Conservation (phyloP, 2,113 vertebrate genomes). For the Halichoeres trimaculatus region DNA sequence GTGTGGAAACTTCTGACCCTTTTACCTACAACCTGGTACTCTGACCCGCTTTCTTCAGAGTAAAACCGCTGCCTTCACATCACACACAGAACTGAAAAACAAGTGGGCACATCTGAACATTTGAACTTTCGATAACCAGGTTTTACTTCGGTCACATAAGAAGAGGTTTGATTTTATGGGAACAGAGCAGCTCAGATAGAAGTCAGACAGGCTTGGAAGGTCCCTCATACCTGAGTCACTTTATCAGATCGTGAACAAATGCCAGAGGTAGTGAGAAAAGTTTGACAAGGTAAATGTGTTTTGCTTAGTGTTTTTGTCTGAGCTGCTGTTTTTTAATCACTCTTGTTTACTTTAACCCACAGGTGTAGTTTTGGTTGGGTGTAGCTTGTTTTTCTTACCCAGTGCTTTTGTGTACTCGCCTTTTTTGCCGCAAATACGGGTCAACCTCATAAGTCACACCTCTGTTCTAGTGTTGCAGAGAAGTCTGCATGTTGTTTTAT, state of each 20-base stretch:
- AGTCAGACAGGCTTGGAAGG: not conserved
- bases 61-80: constrained; percentile 52
- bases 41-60: not conserved
- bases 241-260: no score
- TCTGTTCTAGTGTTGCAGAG: not conserved
- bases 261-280: no score
- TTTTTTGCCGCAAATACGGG: not conserved
- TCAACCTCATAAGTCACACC: not conserved
- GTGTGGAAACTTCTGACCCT: not conserved
- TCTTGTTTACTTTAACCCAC: no score
- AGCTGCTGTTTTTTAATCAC: no score
- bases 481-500: not conserved
- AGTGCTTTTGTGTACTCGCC: not conserved
- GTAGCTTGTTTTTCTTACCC: no score
- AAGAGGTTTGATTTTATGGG: constrained; percentile 9
- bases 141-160: not conserved
- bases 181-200: not conserved
- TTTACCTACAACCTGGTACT: constrained; percentile 14
- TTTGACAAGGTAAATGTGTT: not conserved
- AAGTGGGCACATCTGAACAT: constrained; percentile 68
- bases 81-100: constrained; percentile 15
- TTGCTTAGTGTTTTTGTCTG: no score
- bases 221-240: no score
- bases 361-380: no score
- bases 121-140: constrained; percentile 72